phyloP scores from a whole-genome alignment of 2,113 vertebrate genomes.

The Xiphias gladius region DNA sequence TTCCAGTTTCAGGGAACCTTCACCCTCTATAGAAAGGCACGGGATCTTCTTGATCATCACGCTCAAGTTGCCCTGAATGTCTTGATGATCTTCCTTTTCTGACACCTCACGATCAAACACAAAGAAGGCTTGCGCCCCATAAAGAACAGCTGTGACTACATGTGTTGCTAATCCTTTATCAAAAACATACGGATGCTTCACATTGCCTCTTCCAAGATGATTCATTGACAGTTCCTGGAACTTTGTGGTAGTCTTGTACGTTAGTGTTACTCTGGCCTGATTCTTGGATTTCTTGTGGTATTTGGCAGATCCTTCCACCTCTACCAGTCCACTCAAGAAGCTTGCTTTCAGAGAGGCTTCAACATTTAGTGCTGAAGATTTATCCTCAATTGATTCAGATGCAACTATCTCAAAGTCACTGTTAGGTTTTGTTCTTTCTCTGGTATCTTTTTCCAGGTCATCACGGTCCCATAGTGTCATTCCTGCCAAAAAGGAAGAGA shows the following conservation, averaged over 20 bases:
- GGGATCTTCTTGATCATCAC: constrained; percentile 50
- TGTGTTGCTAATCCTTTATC: constrained; percentile 60
- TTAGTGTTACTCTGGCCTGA: constrained; percentile 68
- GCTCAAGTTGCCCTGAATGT: constrained; percentile 54
- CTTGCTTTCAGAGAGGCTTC: constrained; percentile 73
- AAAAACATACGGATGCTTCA: constrained; percentile 53
- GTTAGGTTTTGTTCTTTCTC: neutral
- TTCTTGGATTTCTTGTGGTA: constrained; percentile 63
- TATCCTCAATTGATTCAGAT: constrained; percentile 67
- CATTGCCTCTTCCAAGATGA: constrained; percentile 57
- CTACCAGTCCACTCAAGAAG: constrained; percentile 59
- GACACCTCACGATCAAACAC: constrained; percentile 73
- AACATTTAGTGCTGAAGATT: constrained; percentile 64
- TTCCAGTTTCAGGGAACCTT: constrained; percentile 33
- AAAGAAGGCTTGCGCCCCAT: constrained; percentile 76
- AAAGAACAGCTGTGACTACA: constrained; percentile 73
- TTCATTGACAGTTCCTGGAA: constrained; percentile 70
- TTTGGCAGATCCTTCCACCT: constrained; percentile 69
- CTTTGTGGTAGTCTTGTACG: constrained; percentile 63
- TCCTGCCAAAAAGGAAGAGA: constrained; percentile 26
- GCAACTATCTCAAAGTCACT: constrained; percentile 58
- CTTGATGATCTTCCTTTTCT: constrained; percentile 45
- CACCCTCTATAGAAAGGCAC: neutral
- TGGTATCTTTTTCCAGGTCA: constrained; percentile 12
- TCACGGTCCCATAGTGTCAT: constrained; percentile 67